Evolutionary conservation across 2,888 invertebrate species (phyloP).

Genomic region (Protophormia terraenovae): DNA sequence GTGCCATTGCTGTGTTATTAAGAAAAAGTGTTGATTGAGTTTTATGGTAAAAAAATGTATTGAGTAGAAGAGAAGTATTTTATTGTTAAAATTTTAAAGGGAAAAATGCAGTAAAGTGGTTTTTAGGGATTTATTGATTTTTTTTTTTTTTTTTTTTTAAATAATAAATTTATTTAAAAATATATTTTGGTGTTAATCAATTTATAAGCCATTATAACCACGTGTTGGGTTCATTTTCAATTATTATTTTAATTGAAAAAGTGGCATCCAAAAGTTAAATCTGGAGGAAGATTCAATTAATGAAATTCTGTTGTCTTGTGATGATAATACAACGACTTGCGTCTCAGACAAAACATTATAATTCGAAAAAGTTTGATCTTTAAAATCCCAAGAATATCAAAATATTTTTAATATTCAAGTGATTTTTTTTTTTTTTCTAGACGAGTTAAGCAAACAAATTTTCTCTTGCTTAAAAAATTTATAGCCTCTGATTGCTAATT

Average conservation of each 20-base stretch:
- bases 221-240: background rate
- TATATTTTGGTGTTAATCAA: conserved; percentile 9
- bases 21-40: conserved; percentile 63
- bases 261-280: background rate
- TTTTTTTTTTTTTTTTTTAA: background rate
- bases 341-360: too few relatives aligned
- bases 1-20: conserved; percentile 40
- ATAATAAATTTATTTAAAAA: background rate
- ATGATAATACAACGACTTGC: too few relatives aligned
- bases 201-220: background rate
- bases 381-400: too few relatives aligned
- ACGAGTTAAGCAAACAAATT: too few relatives aligned
- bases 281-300: too few relatives aligned
- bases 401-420: too few relatives aligned
- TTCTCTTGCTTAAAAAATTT: too few relatives aligned
- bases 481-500: too few relatives aligned
- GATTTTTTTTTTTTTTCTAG: too few relatives aligned
- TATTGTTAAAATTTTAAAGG: conserved; percentile 7
- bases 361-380: too few relatives aligned
- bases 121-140: background rate
- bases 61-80: background rate
- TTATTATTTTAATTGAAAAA: background rate
- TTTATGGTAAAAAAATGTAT: conserved; percentile 28
- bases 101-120: background rate
- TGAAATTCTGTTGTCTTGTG: too few relatives aligned